A percentile compares a stretch with the other conserved stretches of the same genome.
Conservation (phyloP, 2,888 invertebrate genomes). For the Spicauda simplicius region DNA sequence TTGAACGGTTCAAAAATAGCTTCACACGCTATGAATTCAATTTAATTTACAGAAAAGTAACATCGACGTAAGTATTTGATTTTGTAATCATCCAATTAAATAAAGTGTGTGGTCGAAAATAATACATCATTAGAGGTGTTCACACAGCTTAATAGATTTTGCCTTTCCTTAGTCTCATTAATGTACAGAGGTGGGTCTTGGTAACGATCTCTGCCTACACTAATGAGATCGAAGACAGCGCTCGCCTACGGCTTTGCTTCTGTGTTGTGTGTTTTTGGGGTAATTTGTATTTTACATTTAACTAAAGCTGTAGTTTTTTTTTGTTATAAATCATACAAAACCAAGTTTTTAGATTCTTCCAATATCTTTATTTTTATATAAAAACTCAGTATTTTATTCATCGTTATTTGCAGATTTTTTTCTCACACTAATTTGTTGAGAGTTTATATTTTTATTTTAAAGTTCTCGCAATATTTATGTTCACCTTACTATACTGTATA, state of each 20-base stretch:
- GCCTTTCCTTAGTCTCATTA: slow-evolving; percentile 34
- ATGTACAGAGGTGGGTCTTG: slow-evolving; percentile 36
- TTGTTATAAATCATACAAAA: neutral
- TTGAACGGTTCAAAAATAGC: neutral
- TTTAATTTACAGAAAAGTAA: neutral
- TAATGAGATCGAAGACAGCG: slow-evolving; percentile 37
- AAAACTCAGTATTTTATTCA: too few relatives aligned
- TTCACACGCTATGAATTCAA: slow-evolving; percentile 1
- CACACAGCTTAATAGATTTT: slow-evolving; percentile 23
- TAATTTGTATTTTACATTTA: slow-evolving; percentile 1
- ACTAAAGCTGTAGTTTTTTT: neutral
- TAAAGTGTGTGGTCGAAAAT: slow-evolving; percentile 44
- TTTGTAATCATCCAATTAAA: slow-evolving; percentile 31
- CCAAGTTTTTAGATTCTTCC: neutral
- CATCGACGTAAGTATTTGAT: slow-evolving; percentile 9
- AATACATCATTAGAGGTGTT: slow-evolving; percentile 47
- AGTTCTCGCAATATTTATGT: too few relatives aligned
- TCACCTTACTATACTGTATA: too few relatives aligned
- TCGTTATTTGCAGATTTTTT: too few relatives aligned
- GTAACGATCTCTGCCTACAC: slow-evolving; percentile 36
- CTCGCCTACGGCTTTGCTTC: slow-evolving; percentile 32
- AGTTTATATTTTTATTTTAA: too few relatives aligned
- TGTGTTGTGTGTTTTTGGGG: slow-evolving; percentile 11
- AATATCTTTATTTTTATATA: too few relatives aligned
- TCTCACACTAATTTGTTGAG: too few relatives aligned